These are phyloP conservation scores for Psilopogon haemacephalus DNA, from an alignment of 2,113 vertebrate genomes.

Conservation along the genomic window DNA sequence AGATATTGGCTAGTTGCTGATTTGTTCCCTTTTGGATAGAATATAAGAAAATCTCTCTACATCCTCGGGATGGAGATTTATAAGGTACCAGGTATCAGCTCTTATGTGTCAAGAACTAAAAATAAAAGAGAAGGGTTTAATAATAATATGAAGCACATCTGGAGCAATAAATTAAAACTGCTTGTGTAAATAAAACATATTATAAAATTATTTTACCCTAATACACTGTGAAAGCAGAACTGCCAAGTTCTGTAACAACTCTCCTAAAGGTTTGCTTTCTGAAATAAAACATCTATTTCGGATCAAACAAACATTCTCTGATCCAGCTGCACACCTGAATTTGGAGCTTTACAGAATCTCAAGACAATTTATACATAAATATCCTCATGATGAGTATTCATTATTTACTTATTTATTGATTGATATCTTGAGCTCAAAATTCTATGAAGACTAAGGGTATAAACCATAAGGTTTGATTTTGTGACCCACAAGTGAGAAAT, in stretches of 20 bases:
- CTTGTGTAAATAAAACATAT: neutral
- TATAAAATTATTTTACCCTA: neutral
- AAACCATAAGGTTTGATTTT: neutral
- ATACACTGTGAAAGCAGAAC: neutral
- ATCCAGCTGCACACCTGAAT: neutral
- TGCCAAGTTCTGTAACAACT: neutral
- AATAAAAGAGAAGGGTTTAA: neutral
- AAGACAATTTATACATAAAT: neutral
- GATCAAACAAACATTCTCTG: neutral
- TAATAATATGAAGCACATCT: neutral
- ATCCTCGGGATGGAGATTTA: neutral
- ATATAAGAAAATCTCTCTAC: neutral
- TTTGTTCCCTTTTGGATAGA: neutral
- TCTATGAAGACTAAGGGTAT: neutral
- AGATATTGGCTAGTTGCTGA: neutral
- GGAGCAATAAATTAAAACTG: neutral
- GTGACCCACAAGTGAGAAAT: neutral
- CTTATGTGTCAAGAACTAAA: neutral
- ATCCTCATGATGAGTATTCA: neutral
- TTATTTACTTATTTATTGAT: neutral
- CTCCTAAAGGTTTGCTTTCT: neutral
- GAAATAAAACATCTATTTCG: conserved; percentile 14
- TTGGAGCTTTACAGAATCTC: neutral
- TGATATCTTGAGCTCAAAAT: neutral
- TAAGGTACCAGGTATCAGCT: too few species aligned